Evolutionary conservation across 2,113 vertebrate genomes (phyloP), one percentile per base, ranked within the genome.

Genomic region (Archocentrus centrarchus): DNA sequence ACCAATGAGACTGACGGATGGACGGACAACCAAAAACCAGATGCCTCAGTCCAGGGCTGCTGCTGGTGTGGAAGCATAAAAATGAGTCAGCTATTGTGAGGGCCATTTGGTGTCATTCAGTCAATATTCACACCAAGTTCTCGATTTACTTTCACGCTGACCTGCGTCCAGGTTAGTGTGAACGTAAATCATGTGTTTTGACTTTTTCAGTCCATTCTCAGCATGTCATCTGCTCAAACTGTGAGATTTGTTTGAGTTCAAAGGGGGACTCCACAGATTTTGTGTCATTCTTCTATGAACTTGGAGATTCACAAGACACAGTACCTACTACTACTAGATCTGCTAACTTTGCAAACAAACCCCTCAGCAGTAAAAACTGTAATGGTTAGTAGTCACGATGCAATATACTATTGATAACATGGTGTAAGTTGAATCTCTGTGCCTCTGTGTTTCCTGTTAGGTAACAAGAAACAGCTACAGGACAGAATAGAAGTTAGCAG

Each of bases 401-500:
- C 30, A 59, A 44, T 39, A 39, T 18, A 64, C 57, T 35, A 73
- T 82, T 68, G 78, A 89, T 84, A 39, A 87, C 39, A 55, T 78
- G 53, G 70, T 4, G 35, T 27, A 80, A 58, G 53, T 85, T 57
- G 80, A 86, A 61, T 30, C 35, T 62, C 68, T 50, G 8, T 7
- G 58, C 32, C 20, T 41, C 57, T 24, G n/a, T 82, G 61, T 70
- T 85, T 79, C 79, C 80, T 85, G 82, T 91, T 91, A 68, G 85
- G 76, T 91, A 91, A 93, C 83, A 83, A 77, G 39, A 75, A 79
- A 63, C n/a, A 58, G 83, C 62, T 68, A 20, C 20, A 58, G 17
- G 70, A 27, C 53, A 44, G 68, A 53, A 62, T 57, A 82, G 80
- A 82, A 66, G 75, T 82, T 73, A 61, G 82, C 37, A 80, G 57